phyloP scores from a whole-genome alignment of 2,888 invertebrate genomes.

The Pogonocherus hispidulus region DNA sequence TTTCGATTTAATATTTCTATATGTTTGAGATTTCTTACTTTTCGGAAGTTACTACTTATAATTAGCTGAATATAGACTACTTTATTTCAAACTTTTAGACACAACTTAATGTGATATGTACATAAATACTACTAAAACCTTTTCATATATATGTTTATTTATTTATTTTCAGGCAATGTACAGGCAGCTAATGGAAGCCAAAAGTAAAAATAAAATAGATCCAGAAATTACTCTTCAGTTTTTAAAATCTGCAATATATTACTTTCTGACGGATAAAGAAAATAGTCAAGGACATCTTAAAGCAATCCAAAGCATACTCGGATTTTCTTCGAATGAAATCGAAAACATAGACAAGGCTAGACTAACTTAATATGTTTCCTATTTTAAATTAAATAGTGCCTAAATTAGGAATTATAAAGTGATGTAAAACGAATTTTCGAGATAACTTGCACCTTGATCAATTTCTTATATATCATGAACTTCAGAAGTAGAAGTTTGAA shows the following conservation, averaged over 20 bases:
- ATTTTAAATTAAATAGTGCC: slow-evolving; percentile 44
- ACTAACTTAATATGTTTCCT: slow-evolving; percentile 60
- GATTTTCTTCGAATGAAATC: slow-evolving; percentile 87
- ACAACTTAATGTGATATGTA: too few relatives aligned
- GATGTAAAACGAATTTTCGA: slow-evolving; percentile 11
- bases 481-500: too few relatives aligned
- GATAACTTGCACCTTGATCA: too few relatives aligned
- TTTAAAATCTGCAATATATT: slow-evolving; percentile 93
- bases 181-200: slow-evolving; percentile 84
- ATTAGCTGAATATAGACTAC: too few relatives aligned
- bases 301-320: slow-evolving; percentile 93
- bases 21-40: too few relatives aligned
- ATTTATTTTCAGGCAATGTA: slow-evolving; percentile 82
- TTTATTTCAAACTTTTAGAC: slow-evolving; percentile 21
- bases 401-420: slow-evolving; percentile 28
- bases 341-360: slow-evolving; percentile 83
- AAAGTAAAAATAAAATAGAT: slow-evolving; percentile 82
- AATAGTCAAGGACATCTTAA: slow-evolving; percentile 89
- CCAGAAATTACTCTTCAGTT: slow-evolving; percentile 94
- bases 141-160: background rate
- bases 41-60: too few relatives aligned
- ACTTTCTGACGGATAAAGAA: slow-evolving; percentile 91
- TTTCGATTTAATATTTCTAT: too few relatives aligned
- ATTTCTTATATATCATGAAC: too few relatives aligned
- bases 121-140: too few relatives aligned